These are phyloP conservation scores for Tetramorium parvispinum DNA, from an alignment of 1,140 invertebrate genomes.

Conservation along the genomic window DNA sequence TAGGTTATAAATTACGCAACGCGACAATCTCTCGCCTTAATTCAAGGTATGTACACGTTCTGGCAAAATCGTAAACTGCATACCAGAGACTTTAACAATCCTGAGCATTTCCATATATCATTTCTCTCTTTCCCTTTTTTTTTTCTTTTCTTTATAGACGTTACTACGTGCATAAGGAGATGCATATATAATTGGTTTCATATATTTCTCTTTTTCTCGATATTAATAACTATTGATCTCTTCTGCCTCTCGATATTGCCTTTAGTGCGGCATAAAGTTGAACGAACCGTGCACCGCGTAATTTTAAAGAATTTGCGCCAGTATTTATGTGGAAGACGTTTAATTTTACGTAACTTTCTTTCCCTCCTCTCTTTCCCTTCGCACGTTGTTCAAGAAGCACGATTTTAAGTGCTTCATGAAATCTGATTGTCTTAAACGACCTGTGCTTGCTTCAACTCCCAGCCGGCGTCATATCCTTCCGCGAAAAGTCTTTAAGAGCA, in stretches of 20 bases:
- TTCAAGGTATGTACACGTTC: conserved; percentile 25
- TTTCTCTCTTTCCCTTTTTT: not conserved
- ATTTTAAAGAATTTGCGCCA: not conserved
- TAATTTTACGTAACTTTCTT: not conserved
- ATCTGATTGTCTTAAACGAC: conserved; percentile 32
- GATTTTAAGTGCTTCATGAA: not conserved
- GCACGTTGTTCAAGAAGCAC: not conserved
- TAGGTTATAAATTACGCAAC: conserved; percentile 37
- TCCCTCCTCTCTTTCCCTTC: no score
- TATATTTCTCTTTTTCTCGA: not conserved
- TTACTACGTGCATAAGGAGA: not conserved
- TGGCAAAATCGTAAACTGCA: conserved; percentile 41
- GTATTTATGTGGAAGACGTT: not conserved
- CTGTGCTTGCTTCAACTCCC: conserved; percentile 9
- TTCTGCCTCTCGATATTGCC: not conserved
- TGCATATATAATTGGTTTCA: not conserved
- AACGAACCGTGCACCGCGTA: not conserved
- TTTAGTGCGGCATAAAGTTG: not conserved
- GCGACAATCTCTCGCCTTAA: conserved; percentile 51
- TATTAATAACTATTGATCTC: not conserved
- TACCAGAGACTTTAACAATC: not conserved
- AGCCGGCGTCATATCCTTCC: not conserved
- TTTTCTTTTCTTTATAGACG: not conserved
- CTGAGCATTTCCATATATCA: conserved; percentile 19
- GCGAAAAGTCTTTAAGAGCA: conserved; percentile 31